Evolutionary conservation across 2,888 invertebrate species (phyloP), one percentile per base, ranked within the genome.

Genomic region (Acholoe squamosa): DNA sequence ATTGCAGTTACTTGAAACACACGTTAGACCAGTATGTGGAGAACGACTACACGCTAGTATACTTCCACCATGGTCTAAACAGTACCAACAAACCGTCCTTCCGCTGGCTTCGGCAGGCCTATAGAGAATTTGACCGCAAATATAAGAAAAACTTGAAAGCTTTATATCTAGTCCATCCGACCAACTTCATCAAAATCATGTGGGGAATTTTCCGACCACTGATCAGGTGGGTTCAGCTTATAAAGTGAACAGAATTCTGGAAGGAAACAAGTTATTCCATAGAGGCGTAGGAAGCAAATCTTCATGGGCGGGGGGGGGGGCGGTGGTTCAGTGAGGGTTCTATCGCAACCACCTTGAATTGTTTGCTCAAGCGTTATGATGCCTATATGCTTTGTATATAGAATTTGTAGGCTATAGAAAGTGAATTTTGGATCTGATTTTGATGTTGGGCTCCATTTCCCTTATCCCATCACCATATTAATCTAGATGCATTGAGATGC

Each of bases 141-240:
- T 99, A 99, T 96, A 99, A 99, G 96, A 99, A 99, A 96, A 99
- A 99, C 96, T 96, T 99, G 71, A 99, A 99, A 96, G 99, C 99
- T 33, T 96, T 99, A 91, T 99, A 99, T 96, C 97, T 99, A 94
- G 99, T 99, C 86, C 99, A 99, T 96, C 99, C 99, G 89, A 99
- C 99, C 28, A 98, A 98, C 96, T 99, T 99, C 95, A 98, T 99
- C 94, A 97, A 98, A 95, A 97, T 99, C 93, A 90, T 96, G 89
- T 99, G 99, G 97, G 98, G 98, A 96, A 97, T 99, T 95, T 98
- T 99, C 96, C 97, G 98, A 95, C 99, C 99, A 12, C 98, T 98
- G 77, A 99, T 99, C 93, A 97, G 97, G 97, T 97, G 95, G 91
- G 93, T 92, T 0, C 34, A 10, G 12, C 98, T 98, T 77, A 99